phyloP scores from a whole-genome alignment of 2,888 invertebrate genomes.

The Aquatica leii region DNA sequence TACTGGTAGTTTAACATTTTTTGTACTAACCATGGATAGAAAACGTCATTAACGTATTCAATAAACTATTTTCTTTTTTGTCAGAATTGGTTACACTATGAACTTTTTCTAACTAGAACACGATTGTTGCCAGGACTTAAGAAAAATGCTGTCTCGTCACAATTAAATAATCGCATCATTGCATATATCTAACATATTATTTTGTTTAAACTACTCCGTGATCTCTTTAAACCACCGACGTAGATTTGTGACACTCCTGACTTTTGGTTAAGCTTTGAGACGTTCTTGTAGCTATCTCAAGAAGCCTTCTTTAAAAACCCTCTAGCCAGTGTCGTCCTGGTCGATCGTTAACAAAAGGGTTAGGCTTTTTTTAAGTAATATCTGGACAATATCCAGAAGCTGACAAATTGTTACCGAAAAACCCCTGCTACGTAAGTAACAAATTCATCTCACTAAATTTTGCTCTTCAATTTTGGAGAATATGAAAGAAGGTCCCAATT shows the following conservation, averaged over 20 bases:
- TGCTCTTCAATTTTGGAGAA: neutral
- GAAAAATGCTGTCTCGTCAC: conserved; percentile 38
- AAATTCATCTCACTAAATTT: neutral
- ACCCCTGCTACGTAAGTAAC: neutral
- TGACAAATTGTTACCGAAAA: conserved; percentile 8
- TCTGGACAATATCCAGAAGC: conserved; percentile 11
- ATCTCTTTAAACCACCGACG: neutral
- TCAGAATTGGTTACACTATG: neutral
- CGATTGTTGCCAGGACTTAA: conserved; percentile 33
- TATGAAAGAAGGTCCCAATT: too few species aligned
- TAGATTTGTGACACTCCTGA: too few species aligned
- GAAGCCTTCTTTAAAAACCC: neutral
- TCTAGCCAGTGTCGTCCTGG: conserved; percentile 1
- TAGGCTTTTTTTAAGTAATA: conserved; percentile 9
- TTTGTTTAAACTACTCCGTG: neutral
- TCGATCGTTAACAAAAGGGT: conserved; percentile 4
- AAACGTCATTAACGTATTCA: conserved; percentile 5
- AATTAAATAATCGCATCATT: conserved; percentile 27
- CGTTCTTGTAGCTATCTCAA: neutral
- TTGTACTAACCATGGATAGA: conserved; percentile 15
- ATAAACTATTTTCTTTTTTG: neutral
- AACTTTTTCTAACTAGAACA: conserved; percentile 1
- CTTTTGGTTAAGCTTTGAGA: neutral
- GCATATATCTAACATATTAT: neutral
- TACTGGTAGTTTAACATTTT: conserved; percentile 2